phyloP scores from a whole-genome alignment of 2,888 invertebrate species.

The Sipha maydis region DNA sequence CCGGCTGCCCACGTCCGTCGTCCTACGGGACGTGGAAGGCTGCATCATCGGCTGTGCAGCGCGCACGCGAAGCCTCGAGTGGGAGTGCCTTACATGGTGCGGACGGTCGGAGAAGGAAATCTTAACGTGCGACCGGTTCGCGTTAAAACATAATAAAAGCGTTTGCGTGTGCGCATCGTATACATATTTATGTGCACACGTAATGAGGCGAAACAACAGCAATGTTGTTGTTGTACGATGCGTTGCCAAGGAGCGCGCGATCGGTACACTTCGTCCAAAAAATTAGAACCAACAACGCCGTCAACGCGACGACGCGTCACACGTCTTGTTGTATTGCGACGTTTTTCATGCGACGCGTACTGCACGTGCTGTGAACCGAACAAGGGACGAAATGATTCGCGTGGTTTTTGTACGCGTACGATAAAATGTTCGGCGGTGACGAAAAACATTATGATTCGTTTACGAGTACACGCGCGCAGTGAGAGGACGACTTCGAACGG shows the following conservation, averaged over 20 bases:
- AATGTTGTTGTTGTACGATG: neutral
- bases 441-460: too few species aligned
- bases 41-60: slow-evolving; percentile 25
- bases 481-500: too few species aligned
- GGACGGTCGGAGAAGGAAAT: slow-evolving; percentile 43
- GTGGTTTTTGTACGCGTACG: neutral
- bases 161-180: neutral
- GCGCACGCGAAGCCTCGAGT: slow-evolving; percentile 44
- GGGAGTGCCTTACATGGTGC: slow-evolving; percentile 60
- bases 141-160: neutral
- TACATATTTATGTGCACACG: neutral
- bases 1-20: slow-evolving; percentile 50
- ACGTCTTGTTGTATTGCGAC: too few species aligned
- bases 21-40: slow-evolving; percentile 51
- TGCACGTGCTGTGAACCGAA: too few species aligned
- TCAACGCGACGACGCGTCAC: too few species aligned
- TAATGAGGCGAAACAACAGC: neutral
- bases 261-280: neutral
- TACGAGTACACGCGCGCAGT: too few species aligned
- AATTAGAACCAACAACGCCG: neutral
- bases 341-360: too few species aligned
- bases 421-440: neutral
- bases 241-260: neutral
- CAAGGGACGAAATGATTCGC: neutral
- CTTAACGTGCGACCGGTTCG: slow-evolving; percentile 54